These are phyloP conservation scores for Otolemur garnettii DNA, from an alignment of 2,113 vertebrate species.

Conservation along the genomic window DNA sequence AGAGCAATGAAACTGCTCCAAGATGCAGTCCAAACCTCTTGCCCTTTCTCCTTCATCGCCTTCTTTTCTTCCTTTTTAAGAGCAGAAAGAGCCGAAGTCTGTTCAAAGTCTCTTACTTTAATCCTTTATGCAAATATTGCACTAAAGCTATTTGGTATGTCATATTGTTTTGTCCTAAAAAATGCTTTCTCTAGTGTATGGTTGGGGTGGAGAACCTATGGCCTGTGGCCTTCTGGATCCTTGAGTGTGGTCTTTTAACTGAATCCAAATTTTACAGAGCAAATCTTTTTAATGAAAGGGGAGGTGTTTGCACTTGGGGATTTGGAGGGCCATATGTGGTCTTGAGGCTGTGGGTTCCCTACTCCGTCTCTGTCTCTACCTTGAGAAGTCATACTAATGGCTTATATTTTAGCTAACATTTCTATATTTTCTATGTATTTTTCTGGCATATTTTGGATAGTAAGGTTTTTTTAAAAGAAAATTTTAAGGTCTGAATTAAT, in stretches of 20 bases:
- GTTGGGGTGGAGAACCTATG: not conserved
- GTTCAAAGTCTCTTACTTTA: slow-evolving; percentile 22
- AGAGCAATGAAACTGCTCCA: slow-evolving; percentile 45
- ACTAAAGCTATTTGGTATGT: slow-evolving; percentile 31
- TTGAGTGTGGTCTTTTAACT: too few relatives aligned
- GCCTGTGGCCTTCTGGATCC: too few relatives aligned
- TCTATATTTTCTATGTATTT: slow-evolving; percentile 38
- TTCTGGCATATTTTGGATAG: slow-evolving; percentile 20
- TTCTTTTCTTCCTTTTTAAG: slow-evolving; percentile 37
- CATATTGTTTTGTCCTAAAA: slow-evolving; percentile 45
- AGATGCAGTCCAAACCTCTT: not conserved
- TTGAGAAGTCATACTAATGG: slow-evolving; percentile 27
- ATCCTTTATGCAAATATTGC: slow-evolving; percentile 42
- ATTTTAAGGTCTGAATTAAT: not conserved
- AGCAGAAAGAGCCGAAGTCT: not conserved
- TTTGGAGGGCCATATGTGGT: not conserved
- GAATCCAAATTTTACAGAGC: too few relatives aligned
- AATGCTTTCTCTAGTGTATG: slow-evolving; percentile 39
- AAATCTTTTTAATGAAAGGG: too few relatives aligned
- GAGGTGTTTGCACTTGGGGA: too few relatives aligned
- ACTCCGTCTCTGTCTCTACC: not conserved
- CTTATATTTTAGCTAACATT: slow-evolving; percentile 46
- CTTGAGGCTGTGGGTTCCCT: not conserved
- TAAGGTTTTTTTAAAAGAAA: not conserved
- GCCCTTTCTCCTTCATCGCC: not conserved